These are phyloP conservation scores for Orthochromis indermauri DNA, from an alignment of 2,113 vertebrate genomes.

Conservation along the genomic window DNA sequence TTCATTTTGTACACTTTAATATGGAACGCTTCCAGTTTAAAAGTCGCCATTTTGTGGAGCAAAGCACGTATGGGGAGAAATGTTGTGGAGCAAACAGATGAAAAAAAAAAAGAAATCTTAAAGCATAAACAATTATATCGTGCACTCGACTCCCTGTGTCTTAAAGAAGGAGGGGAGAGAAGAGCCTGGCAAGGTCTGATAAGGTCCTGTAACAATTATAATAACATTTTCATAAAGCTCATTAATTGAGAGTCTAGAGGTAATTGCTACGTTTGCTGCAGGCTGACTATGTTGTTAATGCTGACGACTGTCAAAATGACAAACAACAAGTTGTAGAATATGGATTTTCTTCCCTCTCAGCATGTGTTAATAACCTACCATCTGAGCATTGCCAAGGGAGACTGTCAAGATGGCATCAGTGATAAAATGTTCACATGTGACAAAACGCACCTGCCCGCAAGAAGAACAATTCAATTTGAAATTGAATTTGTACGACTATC, in stretches of 20 bases:
- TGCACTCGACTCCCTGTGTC: conserved; percentile 41
- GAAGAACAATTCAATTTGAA: conserved; percentile 68
- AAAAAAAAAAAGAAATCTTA: background rate
- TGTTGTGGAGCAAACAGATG: background rate
- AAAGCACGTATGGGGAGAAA: background rate
- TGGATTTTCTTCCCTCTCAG: conserved; percentile 66
- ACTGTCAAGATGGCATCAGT: conserved; percentile 74
- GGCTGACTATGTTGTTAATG: conserved; percentile 70
- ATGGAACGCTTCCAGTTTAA: conserved; percentile 12
- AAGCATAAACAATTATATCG: conserved; percentile 52
- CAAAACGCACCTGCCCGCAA: conserved; percentile 69
- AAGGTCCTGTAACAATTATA: conserved; percentile 70
- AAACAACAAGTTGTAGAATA: conserved; percentile 73
- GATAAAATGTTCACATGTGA: conserved; percentile 74
- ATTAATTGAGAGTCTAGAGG: conserved; percentile 74
- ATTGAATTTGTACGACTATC: conserved; percentile 64
- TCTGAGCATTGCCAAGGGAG: conserved; percentile 73
- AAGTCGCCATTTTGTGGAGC: background rate
- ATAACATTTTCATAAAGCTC: conserved; percentile 72
- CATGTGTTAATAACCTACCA: conserved; percentile 73
- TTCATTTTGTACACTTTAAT: conserved; percentile 20
- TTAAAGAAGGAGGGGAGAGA: conserved; percentile 44
- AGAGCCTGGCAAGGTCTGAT: conserved; percentile 72
- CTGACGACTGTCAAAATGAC: conserved; percentile 76
- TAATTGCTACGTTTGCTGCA: conserved; percentile 74